Evolutionary conservation across 2,888 invertebrate genomes (phyloP).

Genomic region (Nymphalis c-album): DNA sequence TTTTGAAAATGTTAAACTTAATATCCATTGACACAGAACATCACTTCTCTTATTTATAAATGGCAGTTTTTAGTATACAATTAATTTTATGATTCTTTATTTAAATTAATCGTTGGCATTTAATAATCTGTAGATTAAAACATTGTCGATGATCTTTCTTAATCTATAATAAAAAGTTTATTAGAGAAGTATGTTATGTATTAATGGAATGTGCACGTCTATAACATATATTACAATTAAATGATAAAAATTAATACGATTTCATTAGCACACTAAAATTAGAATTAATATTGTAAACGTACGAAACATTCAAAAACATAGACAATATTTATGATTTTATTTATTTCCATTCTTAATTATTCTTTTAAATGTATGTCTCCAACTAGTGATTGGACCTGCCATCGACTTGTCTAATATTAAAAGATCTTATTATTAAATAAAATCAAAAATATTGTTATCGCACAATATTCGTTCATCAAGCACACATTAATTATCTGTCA

Average conservation of each 20-base stretch:
- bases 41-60: conserved; percentile 50
- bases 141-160: background rate
- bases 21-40: conserved; percentile 76
- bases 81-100: too few relatives aligned
- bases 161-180: background rate
- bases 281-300: conserved; percentile 73
- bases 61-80: conserved; percentile 18
- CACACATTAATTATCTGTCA: conserved; percentile 44
- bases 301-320: conserved; percentile 53
- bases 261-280: conserved; percentile 80
- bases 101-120: background rate
- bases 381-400: conserved; percentile 48
- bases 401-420: conserved; percentile 34
- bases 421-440: conserved; percentile 36
- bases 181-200: conserved; percentile 73
- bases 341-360: conserved; percentile 16
- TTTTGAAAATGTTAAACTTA: conserved; percentile 66
- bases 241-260: conserved; percentile 75
- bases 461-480: conserved; percentile 45
- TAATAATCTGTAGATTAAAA: background rate
- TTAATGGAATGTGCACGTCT: conserved; percentile 75
- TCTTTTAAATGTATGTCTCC: conserved; percentile 20
- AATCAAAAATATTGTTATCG: conserved; percentile 51
- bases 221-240: conserved; percentile 75
- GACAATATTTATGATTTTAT: conserved; percentile 65